These are phyloP conservation scores for Gobionotothen gibberifrons DNA, from an alignment of 2,797 vertebrate species.

Conservation along the genomic window DNA sequence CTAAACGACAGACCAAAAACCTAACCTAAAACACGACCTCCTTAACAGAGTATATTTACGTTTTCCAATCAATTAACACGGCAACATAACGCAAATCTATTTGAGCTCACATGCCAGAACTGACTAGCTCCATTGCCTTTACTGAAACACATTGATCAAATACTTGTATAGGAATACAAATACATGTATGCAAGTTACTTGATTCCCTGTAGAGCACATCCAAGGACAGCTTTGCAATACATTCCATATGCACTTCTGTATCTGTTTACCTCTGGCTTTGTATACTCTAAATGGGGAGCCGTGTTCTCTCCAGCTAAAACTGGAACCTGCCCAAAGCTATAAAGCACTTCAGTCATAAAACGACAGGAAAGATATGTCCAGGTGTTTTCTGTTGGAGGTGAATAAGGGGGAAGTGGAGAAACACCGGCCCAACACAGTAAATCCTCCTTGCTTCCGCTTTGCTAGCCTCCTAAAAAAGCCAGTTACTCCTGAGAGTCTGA, in stretches of 20 bases:
- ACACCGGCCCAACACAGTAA: conserved; percentile 51
- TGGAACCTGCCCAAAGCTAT: conserved; percentile 60
- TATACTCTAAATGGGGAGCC: conserved; percentile 23
- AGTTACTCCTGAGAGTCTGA: conserved; percentile 40
- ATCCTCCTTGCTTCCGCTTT: conserved; percentile 63
- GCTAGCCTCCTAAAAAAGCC: conserved; percentile 39
- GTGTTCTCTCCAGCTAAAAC: conserved; percentile 51
- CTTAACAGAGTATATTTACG: background rate
- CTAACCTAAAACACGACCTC: too few relatives aligned
- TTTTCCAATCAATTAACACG: background rate
- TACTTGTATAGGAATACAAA: conserved; percentile 3
- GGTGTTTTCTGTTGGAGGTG: conserved; percentile 76
- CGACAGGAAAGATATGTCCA: conserved; percentile 60
- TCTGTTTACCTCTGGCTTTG: conserved; percentile 33
- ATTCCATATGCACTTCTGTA: conserved; percentile 16
- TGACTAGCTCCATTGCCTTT: background rate
- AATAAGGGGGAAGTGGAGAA: conserved; percentile 51
- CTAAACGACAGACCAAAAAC: too few relatives aligned
- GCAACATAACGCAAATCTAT: background rate
- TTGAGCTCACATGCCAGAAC: conserved; percentile 3
- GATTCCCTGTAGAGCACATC: background rate
- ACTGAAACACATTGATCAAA: background rate
- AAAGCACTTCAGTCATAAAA: conserved; percentile 65
- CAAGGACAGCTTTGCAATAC: background rate
- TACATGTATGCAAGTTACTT: background rate